Evolutionary conservation across 2,888 invertebrate genomes (phyloP).

Genomic region (Asteroscopus sphinx): DNA sequence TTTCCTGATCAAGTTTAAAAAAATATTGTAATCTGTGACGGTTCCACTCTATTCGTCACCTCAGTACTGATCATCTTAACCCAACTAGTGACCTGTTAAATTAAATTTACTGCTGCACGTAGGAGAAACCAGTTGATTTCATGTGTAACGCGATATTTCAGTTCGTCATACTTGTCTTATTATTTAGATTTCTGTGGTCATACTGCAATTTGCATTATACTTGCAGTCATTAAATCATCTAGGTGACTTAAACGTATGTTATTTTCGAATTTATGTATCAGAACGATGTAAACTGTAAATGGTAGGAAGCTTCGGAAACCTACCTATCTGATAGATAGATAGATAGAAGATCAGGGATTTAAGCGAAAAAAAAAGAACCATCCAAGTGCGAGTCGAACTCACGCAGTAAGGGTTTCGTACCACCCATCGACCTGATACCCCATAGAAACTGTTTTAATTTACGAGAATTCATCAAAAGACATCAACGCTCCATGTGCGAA

Average conservation of each 20-base stretch:
- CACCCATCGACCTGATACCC: too few relatives aligned
- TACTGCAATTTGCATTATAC: conserved; percentile 34
- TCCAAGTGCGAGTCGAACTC: too few relatives aligned
- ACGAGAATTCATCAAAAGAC: too few relatives aligned
- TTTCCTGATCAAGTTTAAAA: conserved; percentile 71
- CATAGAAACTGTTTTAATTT: too few relatives aligned
- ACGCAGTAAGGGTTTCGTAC: too few relatives aligned
- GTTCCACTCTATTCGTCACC: conserved; percentile 68
- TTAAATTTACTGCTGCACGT: conserved; percentile 58
- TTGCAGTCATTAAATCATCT: conserved; percentile 33
- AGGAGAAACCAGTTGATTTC: conserved; percentile 49
- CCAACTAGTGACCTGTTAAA: conserved; percentile 79
- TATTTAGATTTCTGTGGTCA: too few relatives aligned
- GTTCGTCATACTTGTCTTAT: too few relatives aligned
- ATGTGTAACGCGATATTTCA: conserved; percentile 52
- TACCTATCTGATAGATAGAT: too few relatives aligned
- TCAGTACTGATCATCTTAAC: conserved; percentile 65
- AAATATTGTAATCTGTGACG: conserved; percentile 67
- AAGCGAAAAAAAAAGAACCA: too few relatives aligned
- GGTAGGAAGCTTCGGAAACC: too few relatives aligned
- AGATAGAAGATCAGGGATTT: too few relatives aligned
- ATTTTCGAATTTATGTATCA: conserved; percentile 11
- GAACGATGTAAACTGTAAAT: neutral
- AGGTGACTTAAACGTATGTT: conserved; percentile 9
- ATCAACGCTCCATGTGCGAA: too few relatives aligned